phyloP scores from a whole-genome alignment of 2,113 vertebrate genomes.

The Parus major region DNA sequence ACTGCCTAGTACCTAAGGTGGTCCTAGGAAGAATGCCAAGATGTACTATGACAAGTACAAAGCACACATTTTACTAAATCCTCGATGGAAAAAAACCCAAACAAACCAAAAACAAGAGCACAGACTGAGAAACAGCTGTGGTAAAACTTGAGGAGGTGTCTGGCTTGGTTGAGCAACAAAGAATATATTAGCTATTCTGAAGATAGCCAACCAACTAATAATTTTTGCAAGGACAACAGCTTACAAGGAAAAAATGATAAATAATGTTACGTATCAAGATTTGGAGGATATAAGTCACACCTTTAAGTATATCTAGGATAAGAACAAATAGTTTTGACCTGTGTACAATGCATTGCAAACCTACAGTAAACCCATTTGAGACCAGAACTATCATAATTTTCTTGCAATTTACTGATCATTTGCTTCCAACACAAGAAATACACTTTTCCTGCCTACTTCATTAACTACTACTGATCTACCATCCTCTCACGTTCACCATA shows the following conservation, averaged over 20 bases:
- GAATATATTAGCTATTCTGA: accelerated
- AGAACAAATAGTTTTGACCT: not conserved
- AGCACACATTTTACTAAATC: not conserved
- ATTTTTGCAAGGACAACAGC: not conserved
- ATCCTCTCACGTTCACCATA: not conserved
- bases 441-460: not conserved
- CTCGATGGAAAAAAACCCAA: accelerated
- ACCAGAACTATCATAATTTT: not conserved
- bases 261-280: not conserved
- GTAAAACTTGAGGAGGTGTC: not conserved
- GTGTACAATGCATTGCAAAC: not conserved
- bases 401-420: slow-evolving; percentile 5
- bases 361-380: not conserved
- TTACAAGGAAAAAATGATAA: not conserved
- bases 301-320: not conserved
- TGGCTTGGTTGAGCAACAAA: not conserved
- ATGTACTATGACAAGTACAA: not conserved
- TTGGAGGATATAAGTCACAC: accelerated
- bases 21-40: not conserved
- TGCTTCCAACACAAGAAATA: not conserved
- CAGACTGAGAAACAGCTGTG: not conserved
- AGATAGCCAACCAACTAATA: not conserved
- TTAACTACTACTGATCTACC: not conserved
- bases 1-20: not conserved
- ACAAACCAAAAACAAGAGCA: not conserved